Evolutionary conservation across 2,113 vertebrate species (phyloP), one percentile per base, ranked within the genome.

Genomic region (Harpagus bidentatus): DNA sequence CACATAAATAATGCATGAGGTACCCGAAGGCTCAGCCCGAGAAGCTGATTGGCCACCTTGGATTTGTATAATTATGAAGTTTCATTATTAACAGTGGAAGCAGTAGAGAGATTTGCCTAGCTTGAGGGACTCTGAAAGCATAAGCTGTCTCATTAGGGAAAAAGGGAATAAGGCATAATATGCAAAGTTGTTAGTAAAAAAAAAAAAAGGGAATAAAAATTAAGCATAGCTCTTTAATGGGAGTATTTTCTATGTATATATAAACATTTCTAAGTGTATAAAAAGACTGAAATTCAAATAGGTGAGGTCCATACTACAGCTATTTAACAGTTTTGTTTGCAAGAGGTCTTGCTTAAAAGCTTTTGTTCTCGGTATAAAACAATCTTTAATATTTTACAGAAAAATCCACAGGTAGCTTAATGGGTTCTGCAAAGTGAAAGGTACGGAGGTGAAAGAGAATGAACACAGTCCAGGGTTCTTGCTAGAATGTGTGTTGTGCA

Each of bases 11-110:
- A 98, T 98, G 97, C 96, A 98, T 98, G 97, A 97, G 97, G 98
- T 98, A 98, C 98, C 98, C 97, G 79, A 98, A 98, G 98, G 98
- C 98, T 98, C 96, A 98, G 98, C 97, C 98, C 0, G 95, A 97
- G 97, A 98, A 98, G 97, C 98, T 98, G 98, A 98, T 98, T 98
- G 98, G 98, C 98, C 98, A 98, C 98, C 97, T 98, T 97, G 98
- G 98, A 98, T 98, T 98, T 98, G 98, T 98, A 98, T 98, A 98
- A 98, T 98, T 98, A 98, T 98, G 96, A 98, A 98, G 98, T 98
- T 98, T 98, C 97, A 98, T 98, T 98, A 98, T 98, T 98, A 98
- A 98, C 98, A 98, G 98, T 98, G 97, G 97, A 98, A 98, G 98
- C 96, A 91, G 97, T 98, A 84, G 95, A 98, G 97, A 98, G 98